Base-by-base conservation (phyloP, 2,888 invertebrate genomes). In the Tiliacea aurago region DNA sequence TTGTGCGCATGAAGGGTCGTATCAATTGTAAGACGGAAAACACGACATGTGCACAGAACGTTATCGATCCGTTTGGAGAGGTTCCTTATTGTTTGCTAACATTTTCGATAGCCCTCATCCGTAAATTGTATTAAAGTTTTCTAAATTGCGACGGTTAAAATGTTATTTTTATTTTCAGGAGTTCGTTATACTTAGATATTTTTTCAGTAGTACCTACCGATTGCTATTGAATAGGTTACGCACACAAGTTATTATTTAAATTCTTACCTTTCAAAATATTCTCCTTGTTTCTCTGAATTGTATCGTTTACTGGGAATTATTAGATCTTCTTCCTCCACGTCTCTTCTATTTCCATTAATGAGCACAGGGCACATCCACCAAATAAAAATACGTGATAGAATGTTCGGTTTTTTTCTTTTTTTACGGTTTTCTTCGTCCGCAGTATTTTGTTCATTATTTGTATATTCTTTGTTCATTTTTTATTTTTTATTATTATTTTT, bases 271-370 rank as follows among this genome's bases (percentile, higher is more conserved):
- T 97, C 97, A 51, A 97, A 93, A 88, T 94, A 95, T 51, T 97
- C 95, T n/a, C 97, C 97, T 59, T 97, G 94, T 78, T 86, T 88
- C 59, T 96, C 95, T 0, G 97, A 97, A 77, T 96, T 94, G 87
- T 98, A 98, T 80, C 96, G 95, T 68, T 97, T 96, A 13, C 97
- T 93, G 0, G 97, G 96, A 61, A 91, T 78, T 45, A 97, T 97
- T 41, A 98, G 94, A 92, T 98, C 98, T 13, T 96, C 94, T 68
- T 97, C 96, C 85, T 97, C 97, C 18, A 98, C 93, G 76, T 97
- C 97, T 81, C 97, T 94, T 87, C 90, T 95, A 73, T 96, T 96
- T 9, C 97, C 97, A 84, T 96, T 97, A 71, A 95, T 91, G 13
- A 96, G 86, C 68, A 96, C 94, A 13, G 96, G 96, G 78, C 94